Percentiles rank a stretch among this genome's conserved stretches.
These are phyloP conservation scores for Steinernema khuongi DNA, from an alignment of 1,140 invertebrate species.

Conservation along the genomic window DNA sequence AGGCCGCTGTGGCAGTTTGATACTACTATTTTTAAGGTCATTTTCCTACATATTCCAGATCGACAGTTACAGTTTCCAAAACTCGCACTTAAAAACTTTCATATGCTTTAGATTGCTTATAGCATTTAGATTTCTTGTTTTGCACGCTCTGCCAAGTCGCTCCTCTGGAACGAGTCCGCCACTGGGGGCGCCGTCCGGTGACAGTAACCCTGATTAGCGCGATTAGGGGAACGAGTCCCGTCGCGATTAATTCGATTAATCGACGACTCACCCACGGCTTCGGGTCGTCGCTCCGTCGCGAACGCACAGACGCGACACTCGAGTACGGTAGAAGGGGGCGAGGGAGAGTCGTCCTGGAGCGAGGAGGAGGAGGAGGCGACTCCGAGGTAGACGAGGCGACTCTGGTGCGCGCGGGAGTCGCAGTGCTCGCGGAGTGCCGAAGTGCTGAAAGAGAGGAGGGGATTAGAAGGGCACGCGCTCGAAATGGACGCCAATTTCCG, in stretches of 20 bases:
- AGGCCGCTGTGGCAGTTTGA: too few species aligned
- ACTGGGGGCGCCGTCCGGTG: too few species aligned
- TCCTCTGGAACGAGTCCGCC: too few species aligned
- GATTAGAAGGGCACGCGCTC: background rate
- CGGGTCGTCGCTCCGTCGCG: conserved; percentile 21
- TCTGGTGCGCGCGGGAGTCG: conserved; percentile 27
- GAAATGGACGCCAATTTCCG: too few species aligned
- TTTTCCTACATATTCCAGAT: too few species aligned
- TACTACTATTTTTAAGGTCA: too few species aligned
- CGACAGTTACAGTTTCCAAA: too few species aligned
- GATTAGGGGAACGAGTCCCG: conserved; percentile 7
- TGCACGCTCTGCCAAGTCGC: too few species aligned
- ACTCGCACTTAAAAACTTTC: too few species aligned
- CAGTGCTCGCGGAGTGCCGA: conserved; percentile 34
- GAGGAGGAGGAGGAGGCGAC: conserved; percentile 19
- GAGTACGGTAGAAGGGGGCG: conserved; percentile 27
- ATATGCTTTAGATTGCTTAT: too few species aligned
- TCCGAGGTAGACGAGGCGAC: conserved; percentile 20
- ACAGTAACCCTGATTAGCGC: conserved; percentile 8
- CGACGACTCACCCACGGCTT: conserved; percentile 24
- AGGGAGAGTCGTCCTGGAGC: conserved; percentile 13
- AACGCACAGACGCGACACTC: conserved; percentile 25
- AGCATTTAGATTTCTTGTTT: too few species aligned
- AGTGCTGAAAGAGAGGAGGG: conserved; percentile 2
- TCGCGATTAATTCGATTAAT: conserved; percentile 17